These are phyloP conservation scores for Synergus gifuensis DNA, from an alignment of 2,888 invertebrate genomes.

Conservation along the genomic window DNA sequence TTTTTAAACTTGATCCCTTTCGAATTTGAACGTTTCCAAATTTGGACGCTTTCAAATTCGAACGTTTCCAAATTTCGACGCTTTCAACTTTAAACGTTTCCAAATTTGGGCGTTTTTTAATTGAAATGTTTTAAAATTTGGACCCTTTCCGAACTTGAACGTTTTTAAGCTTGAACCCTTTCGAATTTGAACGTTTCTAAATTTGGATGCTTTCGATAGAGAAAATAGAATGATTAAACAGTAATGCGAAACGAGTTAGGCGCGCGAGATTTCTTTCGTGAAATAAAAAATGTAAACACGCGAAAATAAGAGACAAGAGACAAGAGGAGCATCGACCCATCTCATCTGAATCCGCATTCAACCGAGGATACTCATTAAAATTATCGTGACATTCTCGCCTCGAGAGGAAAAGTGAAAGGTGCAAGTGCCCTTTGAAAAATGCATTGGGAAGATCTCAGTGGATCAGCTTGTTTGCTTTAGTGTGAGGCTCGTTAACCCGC, in stretches of 20 bases:
- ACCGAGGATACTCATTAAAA: conserved; percentile 21
- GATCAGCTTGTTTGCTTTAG: conserved; percentile 15
- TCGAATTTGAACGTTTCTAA: too few species aligned
- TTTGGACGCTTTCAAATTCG: too few species aligned
- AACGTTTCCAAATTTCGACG: too few species aligned
- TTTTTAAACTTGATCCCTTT: too few species aligned
- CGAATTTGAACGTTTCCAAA: too few species aligned
- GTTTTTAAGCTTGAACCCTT: too few species aligned
- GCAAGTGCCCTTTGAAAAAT: conserved; percentile 37
- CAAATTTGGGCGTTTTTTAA: too few species aligned
- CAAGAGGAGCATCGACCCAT: background rate
- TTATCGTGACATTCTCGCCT: conserved; percentile 30
- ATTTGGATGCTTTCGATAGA: background rate
- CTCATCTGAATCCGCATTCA: background rate
- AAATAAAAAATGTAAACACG: conserved; percentile 2
- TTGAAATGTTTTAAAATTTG: too few species aligned
- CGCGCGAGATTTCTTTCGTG: background rate
- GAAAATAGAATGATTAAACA: too few species aligned
- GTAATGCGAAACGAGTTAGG: background rate
- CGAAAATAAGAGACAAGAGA: background rate
- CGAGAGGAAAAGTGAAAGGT: conserved; percentile 44
- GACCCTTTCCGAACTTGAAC: too few species aligned
- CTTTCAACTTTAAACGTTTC: too few species aligned
- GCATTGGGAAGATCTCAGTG: conserved; percentile 21
- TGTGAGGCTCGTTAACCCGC: conserved; percentile 29